Evolutionary conservation across 2,113 vertebrate species (phyloP), one percentile per base, ranked within the genome.

Genomic region (Hypocryptadius cinnamomeus): DNA sequence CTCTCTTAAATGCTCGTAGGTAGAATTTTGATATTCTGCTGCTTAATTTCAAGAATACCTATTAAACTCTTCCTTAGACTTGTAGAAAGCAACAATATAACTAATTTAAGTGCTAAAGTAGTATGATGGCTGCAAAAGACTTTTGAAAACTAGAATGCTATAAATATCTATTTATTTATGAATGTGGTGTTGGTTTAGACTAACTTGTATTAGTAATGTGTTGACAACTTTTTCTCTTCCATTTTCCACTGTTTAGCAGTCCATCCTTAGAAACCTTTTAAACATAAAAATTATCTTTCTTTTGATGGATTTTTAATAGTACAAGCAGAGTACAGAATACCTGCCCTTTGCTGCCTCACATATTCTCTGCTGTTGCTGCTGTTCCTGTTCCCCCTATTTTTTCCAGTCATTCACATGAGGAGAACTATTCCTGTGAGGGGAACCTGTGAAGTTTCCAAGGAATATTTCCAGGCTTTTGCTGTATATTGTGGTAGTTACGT

Each of bases 351-450:
- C 18, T 79, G 35, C 27, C 40, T 85, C 17, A 35, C 1, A 8
- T 28, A 12, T 35, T 83, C 40, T 44, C 28, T 61, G 1, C 30
- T 64, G 0, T 24, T 81, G 45, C 54, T 69, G 28, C 16, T 84
- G 54, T 37, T 83, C 63, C 53, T 77, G 37, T 17, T 89, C 8
- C 11, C 37, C 3, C 42, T 45, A 0, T 28, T 68, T 85, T 54
- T n/a, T 31, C 22, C 33, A 33, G 0, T 25, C 15, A 13, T 70
- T 59, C 20, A 6, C 4, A 10, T 1, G 3, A 60, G 23, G 22
- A 37, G n/a, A 90, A 19, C 30, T 40, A 51, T 35, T 42, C 28
- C 40, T 76, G n/a, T 11, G 12, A 64, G 23, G 20, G 8, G 9
- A 24, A 5, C 11, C 15, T 2, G 1, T 7, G 30, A 44, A 20